These are phyloP conservation scores for Agrochola lychnidis DNA, from an alignment of 2,888 invertebrate genomes.

Conservation along the genomic window DNA sequence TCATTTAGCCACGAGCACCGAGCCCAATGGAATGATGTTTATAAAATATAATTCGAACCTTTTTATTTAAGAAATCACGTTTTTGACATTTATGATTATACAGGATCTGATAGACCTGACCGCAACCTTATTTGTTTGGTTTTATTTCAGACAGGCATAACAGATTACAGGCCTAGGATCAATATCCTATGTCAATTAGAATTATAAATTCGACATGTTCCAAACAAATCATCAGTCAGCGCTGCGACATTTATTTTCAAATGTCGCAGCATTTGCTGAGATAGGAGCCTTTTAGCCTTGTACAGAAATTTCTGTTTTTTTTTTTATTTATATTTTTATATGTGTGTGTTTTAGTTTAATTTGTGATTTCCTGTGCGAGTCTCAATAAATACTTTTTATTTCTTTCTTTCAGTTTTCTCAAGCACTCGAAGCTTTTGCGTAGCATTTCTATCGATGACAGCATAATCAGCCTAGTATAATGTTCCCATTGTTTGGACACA, in stretches of 20 bases:
- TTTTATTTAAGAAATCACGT: neutral
- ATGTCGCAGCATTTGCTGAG: too few species aligned
- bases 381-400: too few species aligned
- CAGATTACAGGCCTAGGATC: neutral
- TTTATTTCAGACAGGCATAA: neutral
- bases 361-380: too few species aligned
- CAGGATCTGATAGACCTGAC: neutral
- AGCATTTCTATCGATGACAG: neutral
- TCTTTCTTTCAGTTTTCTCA: neutral
- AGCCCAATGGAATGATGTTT: neutral
- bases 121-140: neutral
- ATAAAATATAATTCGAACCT: neutral
- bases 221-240: neutral
- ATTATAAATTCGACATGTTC: neutral
- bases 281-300: too few species aligned
- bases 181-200: neutral
- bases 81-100: too few species aligned
- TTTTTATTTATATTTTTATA: too few species aligned
- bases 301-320: too few species aligned
- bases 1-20: too few species aligned
- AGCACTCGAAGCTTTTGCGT: neutral
- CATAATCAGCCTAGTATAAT: too few species aligned
- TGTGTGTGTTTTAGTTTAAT: too few species aligned
- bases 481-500: too few species aligned
- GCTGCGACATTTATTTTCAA: too few species aligned